These are phyloP conservation scores for Odocoileus hemionus DNA, from an alignment of 2,113 vertebrate species.

Conservation along the genomic window DNA sequence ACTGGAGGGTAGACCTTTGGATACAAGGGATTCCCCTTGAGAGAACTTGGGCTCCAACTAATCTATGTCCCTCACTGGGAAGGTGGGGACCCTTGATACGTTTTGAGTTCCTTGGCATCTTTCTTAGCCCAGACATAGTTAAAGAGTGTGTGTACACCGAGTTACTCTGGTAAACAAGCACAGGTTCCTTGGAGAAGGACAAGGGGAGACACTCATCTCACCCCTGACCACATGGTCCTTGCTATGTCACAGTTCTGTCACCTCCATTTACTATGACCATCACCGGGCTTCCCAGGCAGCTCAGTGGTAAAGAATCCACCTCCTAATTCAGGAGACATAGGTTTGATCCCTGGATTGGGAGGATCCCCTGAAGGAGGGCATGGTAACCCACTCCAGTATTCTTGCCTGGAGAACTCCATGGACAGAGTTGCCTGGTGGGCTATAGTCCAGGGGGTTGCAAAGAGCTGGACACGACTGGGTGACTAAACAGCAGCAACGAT, in stretches of 20 bases:
- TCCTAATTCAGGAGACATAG: not conserved
- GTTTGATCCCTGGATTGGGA: not conserved
- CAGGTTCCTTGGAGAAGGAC: not conserved
- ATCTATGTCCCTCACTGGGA: not conserved
- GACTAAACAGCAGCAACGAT: not conserved
- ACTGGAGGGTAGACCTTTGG: too few relatives aligned
- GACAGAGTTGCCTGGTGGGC: not conserved
- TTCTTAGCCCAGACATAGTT: not conserved
- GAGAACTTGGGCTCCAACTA: not conserved
- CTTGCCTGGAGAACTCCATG: not conserved
- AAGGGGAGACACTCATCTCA: not conserved
- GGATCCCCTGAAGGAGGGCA: not conserved
- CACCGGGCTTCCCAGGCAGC: not conserved
- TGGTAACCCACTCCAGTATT: not conserved
- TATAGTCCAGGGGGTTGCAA: not conserved
- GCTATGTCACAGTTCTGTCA: too few relatives aligned
- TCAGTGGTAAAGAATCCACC: not conserved
- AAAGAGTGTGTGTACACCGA: not conserved
- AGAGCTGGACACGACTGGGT: not conserved
- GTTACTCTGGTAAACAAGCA: not conserved
- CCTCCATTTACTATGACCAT: too few relatives aligned
- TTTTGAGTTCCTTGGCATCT: not conserved
- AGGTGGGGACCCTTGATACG: not conserved
- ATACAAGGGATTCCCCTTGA: not conserved
- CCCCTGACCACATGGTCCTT: not conserved